These are phyloP conservation scores for Euplagia quadripunctaria DNA, from an alignment of 2,888 invertebrate species.

Conservation along the genomic window DNA sequence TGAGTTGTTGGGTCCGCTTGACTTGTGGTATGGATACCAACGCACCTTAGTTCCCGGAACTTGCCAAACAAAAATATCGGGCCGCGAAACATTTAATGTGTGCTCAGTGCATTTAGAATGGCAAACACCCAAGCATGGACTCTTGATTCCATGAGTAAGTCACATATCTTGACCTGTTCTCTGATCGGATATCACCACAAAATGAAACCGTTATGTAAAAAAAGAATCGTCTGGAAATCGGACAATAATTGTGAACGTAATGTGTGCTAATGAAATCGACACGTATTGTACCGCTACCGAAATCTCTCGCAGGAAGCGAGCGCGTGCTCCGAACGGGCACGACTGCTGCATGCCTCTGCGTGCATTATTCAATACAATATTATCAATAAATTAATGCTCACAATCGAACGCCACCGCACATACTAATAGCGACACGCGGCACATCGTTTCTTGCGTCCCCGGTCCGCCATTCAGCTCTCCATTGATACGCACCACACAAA, in stretches of 20 bases:
- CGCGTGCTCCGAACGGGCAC: conserved; percentile 70
- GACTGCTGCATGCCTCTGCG: conserved; percentile 59
- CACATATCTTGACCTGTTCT: conserved; percentile 2
- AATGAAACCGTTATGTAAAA: conserved; percentile 27
- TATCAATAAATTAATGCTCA: conserved; percentile 86
- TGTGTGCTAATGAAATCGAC: conserved; percentile 55
- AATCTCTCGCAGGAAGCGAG: conserved; percentile 68
- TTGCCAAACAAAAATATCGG: too few relatives aligned
- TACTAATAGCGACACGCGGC: conserved; percentile 86
- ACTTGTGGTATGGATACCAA: too few relatives aligned
- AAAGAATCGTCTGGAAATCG: conserved; percentile 48
- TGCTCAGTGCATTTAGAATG: too few relatives aligned
- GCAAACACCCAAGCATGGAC: too few relatives aligned
- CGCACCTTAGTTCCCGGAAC: too few relatives aligned
- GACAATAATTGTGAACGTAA: conserved; percentile 41
- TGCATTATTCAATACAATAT: conserved; percentile 82
- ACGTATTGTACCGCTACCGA: conserved; percentile 56
- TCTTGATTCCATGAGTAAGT: background rate
- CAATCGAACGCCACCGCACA: conserved; percentile 78
- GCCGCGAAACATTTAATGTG: too few relatives aligned
- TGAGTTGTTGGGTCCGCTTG: too few relatives aligned
- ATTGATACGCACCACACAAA: conserved; percentile 79
- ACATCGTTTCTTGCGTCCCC: conserved; percentile 73
- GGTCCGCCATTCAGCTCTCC: conserved; percentile 79
- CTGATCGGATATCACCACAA: conserved; percentile 2